phyloP scores from a whole-genome alignment of 2,113 vertebrate species.

The Phylloscopus trochiloides region DNA sequence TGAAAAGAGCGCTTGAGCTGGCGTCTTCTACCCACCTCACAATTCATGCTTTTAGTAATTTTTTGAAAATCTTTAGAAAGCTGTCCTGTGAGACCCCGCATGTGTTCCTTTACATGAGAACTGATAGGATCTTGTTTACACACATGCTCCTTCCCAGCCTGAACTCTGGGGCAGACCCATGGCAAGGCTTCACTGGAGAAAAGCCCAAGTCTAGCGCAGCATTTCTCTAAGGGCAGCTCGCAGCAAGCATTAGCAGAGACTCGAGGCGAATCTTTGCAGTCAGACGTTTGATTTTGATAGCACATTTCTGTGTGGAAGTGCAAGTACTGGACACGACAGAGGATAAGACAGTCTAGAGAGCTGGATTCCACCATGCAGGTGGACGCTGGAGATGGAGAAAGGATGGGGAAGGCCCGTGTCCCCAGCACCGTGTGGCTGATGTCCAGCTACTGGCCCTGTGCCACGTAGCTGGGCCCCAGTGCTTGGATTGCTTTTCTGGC shows the following conservation, averaged over 20 bases:
- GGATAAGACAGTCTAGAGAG: neutral
- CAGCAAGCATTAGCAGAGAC: neutral
- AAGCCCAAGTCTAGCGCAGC: neutral
- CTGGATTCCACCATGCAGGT: accelerated
- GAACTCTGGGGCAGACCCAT: neutral
- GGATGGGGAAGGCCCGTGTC: neutral
- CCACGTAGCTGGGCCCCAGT: neutral
- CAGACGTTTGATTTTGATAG: neutral
- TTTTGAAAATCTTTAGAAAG: neutral
- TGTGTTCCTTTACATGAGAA: accelerated
- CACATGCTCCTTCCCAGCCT: neutral
- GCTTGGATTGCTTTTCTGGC: slow-evolving; percentile 1
- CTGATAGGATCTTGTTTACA: neutral
- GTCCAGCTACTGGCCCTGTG: neutral
- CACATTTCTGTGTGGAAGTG: accelerated
- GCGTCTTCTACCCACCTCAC: neutral
- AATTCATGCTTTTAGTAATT: neutral
- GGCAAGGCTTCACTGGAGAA: neutral
- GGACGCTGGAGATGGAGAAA: accelerated
- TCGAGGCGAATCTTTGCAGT: neutral
- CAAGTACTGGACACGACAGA: accelerated
- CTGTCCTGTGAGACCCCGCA: neutral
- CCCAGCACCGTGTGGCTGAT: neutral
- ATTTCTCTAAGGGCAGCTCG: neutral
- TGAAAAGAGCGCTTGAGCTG: neutral